Evolutionary conservation across 2,888 invertebrate genomes (phyloP), one percentile per base, ranked within the genome.

Genomic region (Patella caerulea): DNA sequence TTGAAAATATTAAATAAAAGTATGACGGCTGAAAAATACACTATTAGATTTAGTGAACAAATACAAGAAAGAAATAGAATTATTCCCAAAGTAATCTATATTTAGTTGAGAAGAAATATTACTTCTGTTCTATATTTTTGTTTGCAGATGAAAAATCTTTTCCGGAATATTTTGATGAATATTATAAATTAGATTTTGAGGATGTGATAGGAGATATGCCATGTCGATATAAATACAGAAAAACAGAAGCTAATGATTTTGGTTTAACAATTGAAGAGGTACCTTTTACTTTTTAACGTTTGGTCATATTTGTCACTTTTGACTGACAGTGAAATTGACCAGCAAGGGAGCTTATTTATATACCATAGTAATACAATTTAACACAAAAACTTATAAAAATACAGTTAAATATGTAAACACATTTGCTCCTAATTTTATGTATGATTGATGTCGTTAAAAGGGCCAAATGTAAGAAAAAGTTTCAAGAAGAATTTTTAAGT

Each of bases 121-220:
- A 0, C 0, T 45, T 9, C 1, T 45, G 45, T 45, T 45, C 9
- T 45, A 45, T 45, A 9, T 45, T 45, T 45, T 77, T 74, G 73
- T 78, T 81, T 83, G 24, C 79, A 90, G 91, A 83, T 56, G 90
- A 94, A 79, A 94, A 95, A 81, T 95, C 95, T 0, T 98, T 96
- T 91, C 94, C 95, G 55, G 94, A 97, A 86, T 98, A 98, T 89
- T 94, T 98, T 90, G 97, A 98, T 87, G 98, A 98, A 91, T 98
- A 98, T 91, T 98, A 98, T 90, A 95, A 95, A 87, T 93, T 98
- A 90, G 97, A 98, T 91, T 99, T 96, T 91, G 99, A 99, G 90
- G 99, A 99, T 91, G 94, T 98, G 74, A 95, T 99, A 73, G 98
- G 91, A 0, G 97, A 98, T 89, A 91, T 96, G 85, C 97, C 97